Percentiles rank a stretch among this genome's conserved stretches.
Evolutionary conservation across 1,140 invertebrate species (phyloP).

Genomic region (Lordiphosa stackelbergi): DNA sequence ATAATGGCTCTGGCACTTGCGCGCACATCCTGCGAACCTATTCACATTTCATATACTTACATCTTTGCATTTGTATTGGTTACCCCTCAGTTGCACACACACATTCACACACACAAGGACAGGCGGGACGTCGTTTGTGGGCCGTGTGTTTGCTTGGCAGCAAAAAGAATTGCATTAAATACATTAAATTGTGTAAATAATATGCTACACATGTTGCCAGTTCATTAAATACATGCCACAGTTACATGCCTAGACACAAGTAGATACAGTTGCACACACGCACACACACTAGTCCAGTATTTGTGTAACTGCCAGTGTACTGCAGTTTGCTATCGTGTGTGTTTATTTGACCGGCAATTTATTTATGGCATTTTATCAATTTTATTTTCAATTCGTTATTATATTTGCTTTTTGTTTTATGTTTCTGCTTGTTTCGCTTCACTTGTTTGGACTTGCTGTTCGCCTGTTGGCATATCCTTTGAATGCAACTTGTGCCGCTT

Average conservation of each 20-base stretch:
- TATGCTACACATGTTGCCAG: slow-evolving; percentile 75
- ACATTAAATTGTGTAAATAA: slow-evolving; percentile 76
- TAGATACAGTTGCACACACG: slow-evolving; percentile 31
- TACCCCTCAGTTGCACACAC: slow-evolving; percentile 28
- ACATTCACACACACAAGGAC: neutral
- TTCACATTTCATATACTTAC: slow-evolving; percentile 77
- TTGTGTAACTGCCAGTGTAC: slow-evolving; percentile 10
- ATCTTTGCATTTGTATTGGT: slow-evolving; percentile 71
- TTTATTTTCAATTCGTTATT: slow-evolving; percentile 32
- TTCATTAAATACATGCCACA: slow-evolving; percentile 75
- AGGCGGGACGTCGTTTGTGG: slow-evolving; percentile 3
- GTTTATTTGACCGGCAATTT: slow-evolving; percentile 65
- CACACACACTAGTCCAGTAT: slow-evolving; percentile 9
- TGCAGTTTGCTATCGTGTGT: slow-evolving; percentile 29
- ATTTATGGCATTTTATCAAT: slow-evolving; percentile 67
- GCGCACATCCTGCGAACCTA: slow-evolving; percentile 75
- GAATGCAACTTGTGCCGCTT: slow-evolving; percentile 68
- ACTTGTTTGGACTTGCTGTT: slow-evolving; percentile 37
- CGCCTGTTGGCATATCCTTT: slow-evolving; percentile 74
- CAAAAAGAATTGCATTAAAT: slow-evolving; percentile 74
- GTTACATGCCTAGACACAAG: slow-evolving; percentile 66
- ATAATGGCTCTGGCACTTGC: slow-evolving; percentile 59
- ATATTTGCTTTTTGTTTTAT: slow-evolving; percentile 1
- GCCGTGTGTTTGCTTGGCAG: slow-evolving; percentile 8
- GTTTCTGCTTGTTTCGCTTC: slow-evolving; percentile 5